Percentiles rank a stretch among this genome's conserved stretches.
Conservation (phyloP, 2,888 invertebrate genomes). For the Metacarcinus magister region DNA sequence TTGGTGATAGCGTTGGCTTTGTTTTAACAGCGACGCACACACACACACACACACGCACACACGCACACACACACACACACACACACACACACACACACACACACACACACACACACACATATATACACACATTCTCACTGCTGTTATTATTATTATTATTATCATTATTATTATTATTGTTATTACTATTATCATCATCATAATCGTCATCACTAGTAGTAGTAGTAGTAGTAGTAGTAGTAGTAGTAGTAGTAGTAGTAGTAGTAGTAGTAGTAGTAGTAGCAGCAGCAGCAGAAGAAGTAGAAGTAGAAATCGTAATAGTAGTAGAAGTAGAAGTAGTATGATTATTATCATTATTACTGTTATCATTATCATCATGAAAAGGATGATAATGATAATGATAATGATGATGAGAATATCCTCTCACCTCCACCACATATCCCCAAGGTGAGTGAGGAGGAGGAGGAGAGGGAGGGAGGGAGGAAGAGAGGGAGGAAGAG, state of each 20-base stretch:
- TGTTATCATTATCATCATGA: not conserved
- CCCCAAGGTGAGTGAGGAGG: not conserved
- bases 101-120: constrained; percentile 46
- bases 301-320: too few species aligned
- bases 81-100: constrained; percentile 50
- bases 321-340: too few species aligned
- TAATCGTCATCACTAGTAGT: too few species aligned
- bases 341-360: not conserved
- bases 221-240: too few species aligned
- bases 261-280: too few species aligned
- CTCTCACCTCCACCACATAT: not conserved
- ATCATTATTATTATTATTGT: not conserved
- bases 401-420: not conserved
- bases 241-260: too few species aligned
- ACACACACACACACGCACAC: too few species aligned
- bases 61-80: constrained; percentile 29
- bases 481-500: not conserved
- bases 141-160: constrained; percentile 7
- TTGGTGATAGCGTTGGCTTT: constrained; percentile 12
- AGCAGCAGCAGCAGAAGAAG: too few species aligned
- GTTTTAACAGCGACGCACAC: not conserved
- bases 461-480: not conserved
- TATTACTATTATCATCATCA: not conserved
- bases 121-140: constrained; percentile 18
- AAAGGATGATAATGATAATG: not conserved